Evolutionary conservation across 1,140 invertebrate species (phyloP), one percentile per base, ranked within the genome.

Genomic region (Drosophila gunungcola): DNA sequence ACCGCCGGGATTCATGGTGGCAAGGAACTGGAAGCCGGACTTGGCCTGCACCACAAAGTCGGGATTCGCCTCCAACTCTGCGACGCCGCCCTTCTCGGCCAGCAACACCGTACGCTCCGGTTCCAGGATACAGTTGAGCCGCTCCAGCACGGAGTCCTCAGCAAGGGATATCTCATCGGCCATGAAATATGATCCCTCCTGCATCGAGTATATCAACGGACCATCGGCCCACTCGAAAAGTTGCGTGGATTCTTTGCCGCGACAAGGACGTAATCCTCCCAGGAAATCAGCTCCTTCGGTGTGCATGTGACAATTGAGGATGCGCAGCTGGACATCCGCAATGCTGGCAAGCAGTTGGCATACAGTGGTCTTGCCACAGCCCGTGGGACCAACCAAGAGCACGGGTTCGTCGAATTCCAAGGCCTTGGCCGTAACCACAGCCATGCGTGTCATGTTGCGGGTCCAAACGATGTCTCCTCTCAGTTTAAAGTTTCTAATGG

Each of bases 1-100:
- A 9, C 99, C 99, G 13, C 98, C 98, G 21, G 99, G 99, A 94
- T 99, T 99, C 99, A 99, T 99, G 0, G 99, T 99, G 6, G 98
- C 98, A 58, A 99, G 95, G 81, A 99, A 97, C 70, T 97, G 95
- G 92, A 99, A 99, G 10, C 95, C 94, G 11, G 95, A 81, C 67
- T 95, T 85, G 0, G 99, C 98, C 34, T 94, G 93, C 38, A 98
- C 94, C 2, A 96, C 92, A 69, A 94, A 94, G 80, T 95, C 94
- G 1, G 94, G 93, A 73, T 92, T 85, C 2, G 91, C 64, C 13
- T 73, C 63, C 13, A 52, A 95, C 13, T 93, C 88, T 9, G 92
- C 74, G 4, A 92, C 86, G 65, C 93, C 93, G 21, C 96, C 96
- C 92, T 98, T 98, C 93, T 99, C 98, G 12, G 98, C 96, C 32